phyloP scores from a whole-genome alignment of 1,140 invertebrate species.

The Panagrolaimus sp. region DNA sequence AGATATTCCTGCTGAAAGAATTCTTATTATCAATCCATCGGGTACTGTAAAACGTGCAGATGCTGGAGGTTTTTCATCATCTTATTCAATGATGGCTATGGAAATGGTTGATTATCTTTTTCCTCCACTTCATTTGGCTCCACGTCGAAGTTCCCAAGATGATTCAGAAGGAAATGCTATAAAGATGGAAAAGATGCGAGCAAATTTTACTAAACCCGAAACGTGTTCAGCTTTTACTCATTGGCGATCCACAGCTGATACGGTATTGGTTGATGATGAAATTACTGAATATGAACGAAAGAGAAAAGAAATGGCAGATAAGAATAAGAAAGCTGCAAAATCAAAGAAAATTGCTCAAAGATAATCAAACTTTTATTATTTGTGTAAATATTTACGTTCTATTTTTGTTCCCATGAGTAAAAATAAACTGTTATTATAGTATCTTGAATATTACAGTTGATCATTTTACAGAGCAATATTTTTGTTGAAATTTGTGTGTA shows the following conservation, averaged over 20 bases:
- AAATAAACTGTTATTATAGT: too few species aligned
- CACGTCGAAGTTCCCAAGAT: not conserved
- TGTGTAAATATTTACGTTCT: too few species aligned
- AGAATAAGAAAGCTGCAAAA: slow-evolving; percentile 2
- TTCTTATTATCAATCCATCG: slow-evolving; percentile 95
- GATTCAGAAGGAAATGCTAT: too few species aligned
- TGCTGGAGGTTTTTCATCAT: slow-evolving; percentile 39
- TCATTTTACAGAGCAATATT: too few species aligned
- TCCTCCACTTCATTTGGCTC: slow-evolving; percentile 38
- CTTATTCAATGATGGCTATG: slow-evolving; percentile 51
- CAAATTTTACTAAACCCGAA: slow-evolving; percentile 1
- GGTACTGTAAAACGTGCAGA: slow-evolving; percentile 76
- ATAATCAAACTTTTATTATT: too few species aligned
- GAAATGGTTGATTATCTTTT: slow-evolving; percentile 55
- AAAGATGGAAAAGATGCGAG: not conserved
- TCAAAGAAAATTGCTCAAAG: too few species aligned
- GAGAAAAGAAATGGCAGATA: slow-evolving; percentile 8
- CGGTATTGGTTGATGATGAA: slow-evolving; percentile 7
- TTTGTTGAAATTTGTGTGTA: too few species aligned
- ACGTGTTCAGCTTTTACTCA: slow-evolving; percentile 2
- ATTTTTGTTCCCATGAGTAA: too few species aligned
- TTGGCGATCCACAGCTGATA: slow-evolving; percentile 7
- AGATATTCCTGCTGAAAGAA: slow-evolving; percentile 86
- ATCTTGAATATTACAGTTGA: too few species aligned
- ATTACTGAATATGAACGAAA: slow-evolving; percentile 1